Evolutionary conservation across 2,797 vertebrate genomes (phyloP).

Genomic region (Propithecus perrieri): DNA sequence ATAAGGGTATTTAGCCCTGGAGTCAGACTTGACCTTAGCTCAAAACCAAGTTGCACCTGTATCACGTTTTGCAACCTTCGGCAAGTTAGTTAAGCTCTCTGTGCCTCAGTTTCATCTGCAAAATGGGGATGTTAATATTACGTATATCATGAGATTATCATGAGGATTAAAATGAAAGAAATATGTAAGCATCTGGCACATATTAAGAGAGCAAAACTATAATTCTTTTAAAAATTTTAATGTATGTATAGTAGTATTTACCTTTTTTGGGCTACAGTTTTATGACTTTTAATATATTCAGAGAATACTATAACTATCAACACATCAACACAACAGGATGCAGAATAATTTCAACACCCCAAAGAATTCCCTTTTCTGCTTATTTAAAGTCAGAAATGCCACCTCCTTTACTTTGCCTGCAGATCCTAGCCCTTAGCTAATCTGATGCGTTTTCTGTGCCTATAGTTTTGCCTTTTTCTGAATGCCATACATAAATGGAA

Average conservation of each 20-base stretch:
- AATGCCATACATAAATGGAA: background rate
- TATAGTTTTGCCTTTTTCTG: background rate
- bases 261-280: background rate
- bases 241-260: background rate
- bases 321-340: background rate
- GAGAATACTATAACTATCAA: background rate
- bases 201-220: background rate
- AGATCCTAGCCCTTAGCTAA: background rate
- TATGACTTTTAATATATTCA: background rate
- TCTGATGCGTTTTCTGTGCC: background rate
- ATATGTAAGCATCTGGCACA: background rate
- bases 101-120: background rate
- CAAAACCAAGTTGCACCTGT: background rate
- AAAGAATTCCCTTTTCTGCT: background rate
- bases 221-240: background rate
- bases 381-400: background rate
- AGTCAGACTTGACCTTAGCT: background rate
- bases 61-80: background rate
- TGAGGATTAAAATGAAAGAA: slow-evolving; percentile 41
- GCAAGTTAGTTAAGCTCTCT: background rate
- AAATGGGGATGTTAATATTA: background rate
- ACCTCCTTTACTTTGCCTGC: background rate
- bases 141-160: background rate
- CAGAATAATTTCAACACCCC: background rate
- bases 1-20: background rate